phyloP scores from a whole-genome alignment of 2,797 vertebrate genomes.

The Chelon auratus region DNA sequence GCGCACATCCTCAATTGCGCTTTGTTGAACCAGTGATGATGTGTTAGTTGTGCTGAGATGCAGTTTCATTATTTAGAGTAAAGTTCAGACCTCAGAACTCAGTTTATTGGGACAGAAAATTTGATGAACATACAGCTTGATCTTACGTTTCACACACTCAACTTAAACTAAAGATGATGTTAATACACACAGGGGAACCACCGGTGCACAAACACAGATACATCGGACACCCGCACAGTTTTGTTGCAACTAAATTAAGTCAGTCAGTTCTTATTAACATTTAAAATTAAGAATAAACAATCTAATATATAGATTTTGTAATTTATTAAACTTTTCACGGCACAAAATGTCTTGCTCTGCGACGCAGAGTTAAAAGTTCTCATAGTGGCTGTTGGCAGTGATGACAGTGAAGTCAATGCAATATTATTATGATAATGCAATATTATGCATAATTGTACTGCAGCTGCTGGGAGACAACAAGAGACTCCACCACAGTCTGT shows the following conservation, averaged over 20 bases:
- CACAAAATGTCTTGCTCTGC: neutral
- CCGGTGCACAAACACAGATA: too few relatives aligned
- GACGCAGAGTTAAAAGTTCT: too few relatives aligned
- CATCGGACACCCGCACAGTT: too few relatives aligned
- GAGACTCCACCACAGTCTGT: constrained; percentile 10
- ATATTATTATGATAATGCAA: neutral
- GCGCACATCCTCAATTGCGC: constrained; percentile 31
- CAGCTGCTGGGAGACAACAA: neutral
- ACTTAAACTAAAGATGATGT: neutral
- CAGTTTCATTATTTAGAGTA: constrained; percentile 5
- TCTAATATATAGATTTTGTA: too few relatives aligned
- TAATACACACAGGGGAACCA: neutral
- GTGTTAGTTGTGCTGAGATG: neutral
- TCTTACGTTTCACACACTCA: neutral
- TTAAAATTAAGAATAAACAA: too few relatives aligned
- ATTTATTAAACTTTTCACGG: too few relatives aligned
- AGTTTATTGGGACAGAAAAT: too few relatives aligned
- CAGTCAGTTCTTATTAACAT: too few relatives aligned
- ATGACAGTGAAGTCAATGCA: too few relatives aligned
- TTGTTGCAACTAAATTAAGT: neutral
- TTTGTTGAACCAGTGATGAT: constrained; percentile 10
- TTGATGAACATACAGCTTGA: neutral
- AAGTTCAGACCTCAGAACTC: too few relatives aligned
- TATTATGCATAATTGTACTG: neutral
- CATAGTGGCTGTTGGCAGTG: too few relatives aligned